Conservation (phyloP, 2,113 vertebrate genomes). For the Pantherophis guttatus region DNA sequence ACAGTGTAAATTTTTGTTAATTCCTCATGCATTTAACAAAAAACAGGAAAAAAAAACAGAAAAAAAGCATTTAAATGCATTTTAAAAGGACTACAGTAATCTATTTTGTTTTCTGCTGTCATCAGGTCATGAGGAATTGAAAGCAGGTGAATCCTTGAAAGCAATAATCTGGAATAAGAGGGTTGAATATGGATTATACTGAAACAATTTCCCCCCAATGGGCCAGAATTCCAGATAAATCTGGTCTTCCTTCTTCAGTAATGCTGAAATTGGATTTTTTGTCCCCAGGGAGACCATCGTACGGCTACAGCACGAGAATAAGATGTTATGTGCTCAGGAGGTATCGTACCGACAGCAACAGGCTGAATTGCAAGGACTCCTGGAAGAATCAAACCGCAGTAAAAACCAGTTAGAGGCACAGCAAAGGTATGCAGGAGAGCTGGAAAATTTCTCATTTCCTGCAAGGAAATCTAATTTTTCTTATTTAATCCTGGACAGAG, state of each 20-base stretch:
- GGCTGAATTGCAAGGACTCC: conserved; percentile 72
- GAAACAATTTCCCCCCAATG: neutral
- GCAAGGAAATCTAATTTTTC: neutral
- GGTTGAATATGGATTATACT: neutral
- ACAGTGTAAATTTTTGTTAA: neutral
- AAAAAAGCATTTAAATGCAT: neutral
- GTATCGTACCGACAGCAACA: conserved; percentile 74
- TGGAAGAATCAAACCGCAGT: conserved; percentile 81
- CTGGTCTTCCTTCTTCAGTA: neutral
- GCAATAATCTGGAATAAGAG: neutral
- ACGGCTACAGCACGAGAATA: conserved; percentile 86
- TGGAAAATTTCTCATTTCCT: neutral
- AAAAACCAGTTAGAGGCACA: conserved; percentile 80
- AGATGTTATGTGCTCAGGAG: conserved; percentile 83
- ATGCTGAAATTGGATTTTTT: neutral
- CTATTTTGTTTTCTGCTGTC: neutral
- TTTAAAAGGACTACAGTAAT: neutral
- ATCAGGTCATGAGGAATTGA: neutral
- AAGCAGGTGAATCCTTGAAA: neutral
- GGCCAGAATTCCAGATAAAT: neutral
- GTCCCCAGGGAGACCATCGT: conserved; percentile 79
- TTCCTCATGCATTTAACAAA: too few relatives aligned
- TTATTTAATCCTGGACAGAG: neutral
- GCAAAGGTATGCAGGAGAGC: conserved; percentile 68
- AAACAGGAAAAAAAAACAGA: too few relatives aligned